Evolutionary conservation across 2,888 invertebrate species (phyloP), one percentile per base, ranked within the genome.

Genomic region (Galerucella calmariensis): DNA sequence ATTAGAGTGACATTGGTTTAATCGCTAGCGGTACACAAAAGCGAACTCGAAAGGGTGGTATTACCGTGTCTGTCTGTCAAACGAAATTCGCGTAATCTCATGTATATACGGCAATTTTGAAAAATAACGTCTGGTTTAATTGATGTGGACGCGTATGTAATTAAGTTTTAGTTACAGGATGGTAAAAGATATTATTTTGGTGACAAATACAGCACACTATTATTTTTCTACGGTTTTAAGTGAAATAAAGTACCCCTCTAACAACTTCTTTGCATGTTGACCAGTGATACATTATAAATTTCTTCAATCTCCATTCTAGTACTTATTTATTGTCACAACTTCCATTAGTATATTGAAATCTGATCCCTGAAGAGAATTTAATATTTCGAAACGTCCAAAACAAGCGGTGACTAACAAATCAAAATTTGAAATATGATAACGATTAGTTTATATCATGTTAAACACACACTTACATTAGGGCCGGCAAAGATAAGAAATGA

Each of bases 391-490:
- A 78, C 56, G 79, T 81, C 79, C 70, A 68, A 75, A 77, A 75
- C 80, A 82, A 82, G 79, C 77, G 81, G 77, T 62, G 73, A 35
- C 61, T 79, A 67, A 82, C 80, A 82, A 82, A 81, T 81, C 83
- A 83, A 79, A 80, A 59, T 72, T 67, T 79, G 81, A 81, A 79
- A 81, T 81, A 80, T 81, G 68, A 68, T 75, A 70, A 75, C 82
- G 81, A 80, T 83, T 82, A 81, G 82, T 79, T 79, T 80, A 82
- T 65, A 83, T 82, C 83, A 81, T 77, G 82, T 82, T 82, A 82
- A 82, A 82, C 81, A 78, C 81, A 78, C 78, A 81, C 80, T 78
- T 78, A 79, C 81, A 81, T 81, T 82, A 81, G 81, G 79, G 81
- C 74, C 66, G 69, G 70, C 58, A n/a, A 67, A 77, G 82, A 82